Base-by-base conservation (phyloP, 2,113 vertebrate species). In the Cavia aperea region DNA sequence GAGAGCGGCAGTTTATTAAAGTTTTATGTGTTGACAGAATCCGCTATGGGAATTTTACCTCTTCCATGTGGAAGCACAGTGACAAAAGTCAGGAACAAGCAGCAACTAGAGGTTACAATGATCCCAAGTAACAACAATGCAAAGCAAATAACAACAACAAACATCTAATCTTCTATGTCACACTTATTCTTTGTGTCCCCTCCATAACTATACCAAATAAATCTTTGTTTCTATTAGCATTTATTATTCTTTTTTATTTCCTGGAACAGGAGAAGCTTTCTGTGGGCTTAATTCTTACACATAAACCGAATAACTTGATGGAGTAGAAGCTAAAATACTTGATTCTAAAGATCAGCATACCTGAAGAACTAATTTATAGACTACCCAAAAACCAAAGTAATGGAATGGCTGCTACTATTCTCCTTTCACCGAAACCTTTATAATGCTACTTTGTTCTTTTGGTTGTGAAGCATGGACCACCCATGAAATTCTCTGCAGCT, bases 401-500 rank as follows among this genome's bases (percentile, higher is more conserved):
- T 23, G 8, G n/a, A 86, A 91, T 49, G 12, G 24, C 1, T 60
- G 16, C 46, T 89, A 43, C 43, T 14, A 0, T 0, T 24, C 43
- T 94, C n/a, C n/a, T 77, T 56, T 36, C 63, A 79, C 46, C 63
- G 65, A 79, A 24, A 18, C 2, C 66, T 89, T 79, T 81, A 87
- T 36, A 88, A 23, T 39, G 39, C 62, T 51, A 46, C n/a, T 94
- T 81, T 65, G 14, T 31, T 66, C 84, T 91, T n/a, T 75, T 19
- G 11, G 51, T 94, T 73, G 31, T 72, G 63, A 78, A 56, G 43
- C 8, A 2, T 65, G 63, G 88, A 81, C 95, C 92, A 94, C 89
- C 89, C 94, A 95, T 81, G 87, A 81, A 49, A 95, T 85, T 73
- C 91, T 77, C 65, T 87, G 72, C 86, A 95, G 91, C 86, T 95